Evolutionary conservation across 92 coral and sea anemone species (phyloP).

Genomic region (Epizoanthus ramosus): DNA sequence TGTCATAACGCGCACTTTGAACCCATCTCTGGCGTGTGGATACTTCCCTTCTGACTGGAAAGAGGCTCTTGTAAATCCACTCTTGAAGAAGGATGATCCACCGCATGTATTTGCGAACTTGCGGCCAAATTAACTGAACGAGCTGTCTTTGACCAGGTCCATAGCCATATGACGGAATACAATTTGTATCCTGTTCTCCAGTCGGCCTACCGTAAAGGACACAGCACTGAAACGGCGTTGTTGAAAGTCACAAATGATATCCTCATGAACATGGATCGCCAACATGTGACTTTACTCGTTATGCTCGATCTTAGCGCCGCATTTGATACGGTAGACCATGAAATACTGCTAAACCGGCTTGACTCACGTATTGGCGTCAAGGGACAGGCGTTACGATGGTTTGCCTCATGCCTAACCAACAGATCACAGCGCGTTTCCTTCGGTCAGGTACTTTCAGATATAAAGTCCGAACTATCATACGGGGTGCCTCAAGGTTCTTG

Average conservation of each 20-base stretch:
- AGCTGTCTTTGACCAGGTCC: conserved; percentile 19
- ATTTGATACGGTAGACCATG: conserved; percentile 30
- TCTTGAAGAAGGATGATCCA: not conserved
- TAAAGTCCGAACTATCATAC: conserved; percentile 11
- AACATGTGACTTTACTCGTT: conserved; percentile 13
- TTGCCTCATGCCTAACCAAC: conserved; percentile 28
- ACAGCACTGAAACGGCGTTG: too few species aligned
- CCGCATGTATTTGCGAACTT: conserved; percentile 2
- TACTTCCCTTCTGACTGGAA: not conserved
- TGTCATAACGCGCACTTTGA: not conserved
- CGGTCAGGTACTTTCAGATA: conserved; percentile 12
- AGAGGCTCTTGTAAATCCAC: not conserved
- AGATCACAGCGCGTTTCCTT: conserved; percentile 50
- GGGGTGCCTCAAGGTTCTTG: conserved; percentile 55
- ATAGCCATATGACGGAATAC: not conserved
- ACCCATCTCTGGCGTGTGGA: not conserved
- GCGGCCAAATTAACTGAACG: conserved; percentile 47
- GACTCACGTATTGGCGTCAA: not conserved
- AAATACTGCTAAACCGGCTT: not conserved
- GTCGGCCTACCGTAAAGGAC: conserved; percentile 13
- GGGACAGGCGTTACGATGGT: conserved; percentile 11
- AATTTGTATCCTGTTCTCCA: not conserved
- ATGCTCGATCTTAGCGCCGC: conserved; percentile 12
- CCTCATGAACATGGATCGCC: too few species aligned
- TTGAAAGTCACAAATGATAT: too few species aligned